Evolutionary conservation across 2,888 invertebrate genomes (phyloP), one percentile per base, ranked within the genome.

Genomic region (Teleogryllus oceanicus): DNA sequence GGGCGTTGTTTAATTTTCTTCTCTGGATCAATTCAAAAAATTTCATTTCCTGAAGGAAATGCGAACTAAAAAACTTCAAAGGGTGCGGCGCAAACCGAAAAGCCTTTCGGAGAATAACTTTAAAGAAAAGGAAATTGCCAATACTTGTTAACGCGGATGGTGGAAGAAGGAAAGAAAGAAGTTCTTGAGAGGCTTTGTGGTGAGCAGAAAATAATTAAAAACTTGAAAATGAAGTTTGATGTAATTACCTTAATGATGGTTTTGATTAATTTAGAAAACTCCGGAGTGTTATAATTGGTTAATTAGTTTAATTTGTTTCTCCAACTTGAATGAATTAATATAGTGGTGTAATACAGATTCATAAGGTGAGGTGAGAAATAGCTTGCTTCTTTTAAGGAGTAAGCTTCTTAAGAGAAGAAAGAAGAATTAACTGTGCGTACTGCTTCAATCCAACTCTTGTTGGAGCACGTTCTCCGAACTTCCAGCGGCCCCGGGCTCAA

Each of bases 221-320:
- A 62, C 62, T 62, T 62, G n/a, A n/a, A 62, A 13, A n/a, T 18
- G 62, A 62, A 62, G 62, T 62, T 62, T 62, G 13, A n/a, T 62
- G 13, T 62, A 13, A 62, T 62, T 62, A 62, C 62, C 62, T 11
- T 62, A 62, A 62, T 62, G 62, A 62, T 62, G 62, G 62, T 62
- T 62, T 62, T 62, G 62, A 62, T 62, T 62, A 62, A 62, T 62
- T 62, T 18, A 62, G n/a, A 62, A 62, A 62, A 13, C 62, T 62
- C 10, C 62, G 8, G 62, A 62, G 62, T 62, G 62, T 62, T 62
- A 62, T 62, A 62, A 62, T 62, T 62, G 62, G 62, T 62, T 62
- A 62, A 62, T 62, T 62, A 62, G 62, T 62, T 62, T 62, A 62
- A 62, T 62, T 62, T 62, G 62, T 62, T 62, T 62, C 62, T 62